Base-by-base conservation (phyloP, 2,888 invertebrate species). In the Thelaira solivaga region DNA sequence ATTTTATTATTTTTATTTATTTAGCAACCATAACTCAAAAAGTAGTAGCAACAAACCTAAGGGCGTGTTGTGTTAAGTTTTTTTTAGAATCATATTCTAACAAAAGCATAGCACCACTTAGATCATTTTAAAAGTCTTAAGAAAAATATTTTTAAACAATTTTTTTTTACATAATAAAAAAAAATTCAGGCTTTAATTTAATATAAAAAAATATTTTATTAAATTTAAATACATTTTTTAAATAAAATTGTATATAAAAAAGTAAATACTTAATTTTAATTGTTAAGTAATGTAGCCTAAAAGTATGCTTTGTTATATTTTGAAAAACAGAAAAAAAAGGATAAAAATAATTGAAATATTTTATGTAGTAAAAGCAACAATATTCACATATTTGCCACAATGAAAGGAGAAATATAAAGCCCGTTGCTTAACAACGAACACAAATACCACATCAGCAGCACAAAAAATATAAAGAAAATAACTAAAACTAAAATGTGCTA, bases 361-460 rank as follows among this genome's bases (percentile, higher is more conserved):
- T 72, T 34, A n/a, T 55, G 34, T 31, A 43, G 53, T 62, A 29
- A 72, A 49, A 62, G 47, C 72, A 49, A 62, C 16, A n/a, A n/a
- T n/a, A 29, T 49, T 8, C 47, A 62, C 41, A 77, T 68, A 53
- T 74, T 78, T 26, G 36, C 65, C 74, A 69, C 45, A 74, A 75
- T 61, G n/a, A 68, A 34, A 61, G 78, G 65, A 74, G 78, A 78
- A 78, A 74, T 71, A 61, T 59, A 62, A 59, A 31, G 74, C 71
- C 71, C 61, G 47, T 69, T 29, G 74, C 45, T 61, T 49, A 53
- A 74, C 74, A 61, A 74, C 29, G 62, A 69, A 78, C 61, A 74
- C 29, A 67, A 69, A 78, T 65, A 55, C 51, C 74, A 74, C 77
- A 77, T 49, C 51, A 53, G 53, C 61, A 59, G 13, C n/a, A 51